A percentile compares a stretch with the other conserved stretches of the same genome.
Conservation (phyloP, 2,113 vertebrate genomes). For the Pluvianellus socialis region DNA sequence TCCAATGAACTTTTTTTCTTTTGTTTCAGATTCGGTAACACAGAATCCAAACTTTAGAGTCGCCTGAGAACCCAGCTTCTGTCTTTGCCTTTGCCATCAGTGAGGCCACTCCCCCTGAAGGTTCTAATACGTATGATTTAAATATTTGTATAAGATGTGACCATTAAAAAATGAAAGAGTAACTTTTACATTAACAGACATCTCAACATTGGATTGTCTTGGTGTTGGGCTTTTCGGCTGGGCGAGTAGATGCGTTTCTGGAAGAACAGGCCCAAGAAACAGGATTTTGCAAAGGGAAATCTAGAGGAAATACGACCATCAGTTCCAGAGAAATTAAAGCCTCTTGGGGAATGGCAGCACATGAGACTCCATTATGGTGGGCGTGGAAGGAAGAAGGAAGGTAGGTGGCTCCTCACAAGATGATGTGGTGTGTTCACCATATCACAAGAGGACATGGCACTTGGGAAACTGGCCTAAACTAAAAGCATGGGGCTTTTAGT, state of each 20-base stretch:
- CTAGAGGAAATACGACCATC: fast-evolving
- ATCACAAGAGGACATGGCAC: fast-evolving
- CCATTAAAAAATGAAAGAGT: neutral
- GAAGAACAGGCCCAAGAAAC: neutral
- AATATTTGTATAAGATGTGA: neutral
- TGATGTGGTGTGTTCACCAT: neutral
- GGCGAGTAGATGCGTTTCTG: neutral
- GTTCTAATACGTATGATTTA: neutral
- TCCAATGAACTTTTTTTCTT: neutral
- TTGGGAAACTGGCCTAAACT: neutral
- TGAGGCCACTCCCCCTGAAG: neutral
- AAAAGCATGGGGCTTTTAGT: neutral
- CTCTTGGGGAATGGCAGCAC: neutral
- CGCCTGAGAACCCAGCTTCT: neutral
- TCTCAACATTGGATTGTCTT: neutral
- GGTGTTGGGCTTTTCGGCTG: neutral
- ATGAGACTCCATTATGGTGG: fast-evolving
- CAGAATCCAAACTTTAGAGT: neutral
- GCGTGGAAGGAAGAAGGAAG: neutral
- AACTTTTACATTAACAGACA: neutral
- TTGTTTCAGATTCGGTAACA: neutral
- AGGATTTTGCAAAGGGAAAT: neutral
- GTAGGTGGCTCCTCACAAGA: neutral
- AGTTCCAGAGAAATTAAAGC: neutral
- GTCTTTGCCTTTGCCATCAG: neutral